These are phyloP conservation scores for Chrysemys picta DNA, from an alignment of 2,113 vertebrate genomes.

Conservation along the genomic window DNA sequence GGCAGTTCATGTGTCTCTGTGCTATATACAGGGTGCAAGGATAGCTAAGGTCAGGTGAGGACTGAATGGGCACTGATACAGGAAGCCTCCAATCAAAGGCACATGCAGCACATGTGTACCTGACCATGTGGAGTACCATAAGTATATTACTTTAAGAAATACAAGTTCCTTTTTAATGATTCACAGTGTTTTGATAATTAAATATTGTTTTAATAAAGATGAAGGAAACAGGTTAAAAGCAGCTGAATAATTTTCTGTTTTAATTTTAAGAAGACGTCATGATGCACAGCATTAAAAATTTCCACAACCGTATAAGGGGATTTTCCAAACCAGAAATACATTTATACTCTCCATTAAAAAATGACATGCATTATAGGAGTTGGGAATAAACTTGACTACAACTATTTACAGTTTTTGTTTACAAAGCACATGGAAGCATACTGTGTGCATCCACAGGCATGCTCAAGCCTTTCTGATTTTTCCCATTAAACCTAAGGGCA, in stretches of 20 bases:
- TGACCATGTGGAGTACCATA: neutral
- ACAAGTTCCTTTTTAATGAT: conserved; percentile 28
- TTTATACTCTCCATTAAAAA: neutral
- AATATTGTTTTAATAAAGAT: conserved; percentile 13
- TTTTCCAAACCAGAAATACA: neutral
- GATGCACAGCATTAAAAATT: neutral
- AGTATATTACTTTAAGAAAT: neutral
- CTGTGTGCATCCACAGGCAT: neutral
- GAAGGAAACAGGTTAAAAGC: conserved; percentile 15
- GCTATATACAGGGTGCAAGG: neutral
- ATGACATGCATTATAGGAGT: neutral
- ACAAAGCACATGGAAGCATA: neutral
- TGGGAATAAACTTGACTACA: neutral
- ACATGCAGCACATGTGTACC: neutral
- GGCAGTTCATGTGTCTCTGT: neutral
- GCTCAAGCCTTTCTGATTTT: neutral
- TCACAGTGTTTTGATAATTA: conserved; percentile 27
- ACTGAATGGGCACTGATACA: neutral
- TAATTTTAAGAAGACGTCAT: neutral
- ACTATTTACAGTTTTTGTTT: neutral
- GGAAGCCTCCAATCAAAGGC: neutral
- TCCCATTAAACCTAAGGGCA: neutral
- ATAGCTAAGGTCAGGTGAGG: no score
- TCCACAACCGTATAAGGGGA: neutral
- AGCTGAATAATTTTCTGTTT: neutral